These are phyloP conservation scores for Busseola fusca DNA, from an alignment of 2,888 invertebrate genomes.

Conservation along the genomic window DNA sequence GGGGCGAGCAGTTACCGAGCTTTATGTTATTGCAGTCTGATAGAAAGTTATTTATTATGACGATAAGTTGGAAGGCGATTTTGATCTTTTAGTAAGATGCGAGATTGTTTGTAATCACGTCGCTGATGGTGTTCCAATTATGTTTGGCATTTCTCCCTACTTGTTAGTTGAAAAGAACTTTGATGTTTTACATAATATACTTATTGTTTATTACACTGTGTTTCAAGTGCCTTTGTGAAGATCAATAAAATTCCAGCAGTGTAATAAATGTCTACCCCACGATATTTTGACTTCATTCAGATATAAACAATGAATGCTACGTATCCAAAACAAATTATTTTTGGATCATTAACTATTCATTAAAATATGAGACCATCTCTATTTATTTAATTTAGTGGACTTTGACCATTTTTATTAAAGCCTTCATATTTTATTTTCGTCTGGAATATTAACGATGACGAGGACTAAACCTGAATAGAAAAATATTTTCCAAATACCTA, in stretches of 20 bases:
- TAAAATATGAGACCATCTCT: constrained; percentile 12
- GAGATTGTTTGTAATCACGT: constrained; percentile 13
- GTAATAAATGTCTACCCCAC: background rate
- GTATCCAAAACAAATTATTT: constrained; percentile 4
- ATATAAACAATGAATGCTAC: background rate
- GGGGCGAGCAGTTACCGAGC: constrained; percentile 25
- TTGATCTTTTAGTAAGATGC: constrained; percentile 20
- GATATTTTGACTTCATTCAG: background rate
- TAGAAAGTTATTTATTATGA: constrained; percentile 53
- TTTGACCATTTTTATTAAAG: constrained; percentile 2
- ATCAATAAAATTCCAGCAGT: background rate
- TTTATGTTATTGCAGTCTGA: constrained; percentile 56
- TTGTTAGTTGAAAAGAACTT: background rate
- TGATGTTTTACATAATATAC: background rate
- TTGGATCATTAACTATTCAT: constrained; percentile 29
- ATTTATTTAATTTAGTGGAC: constrained; percentile 8
- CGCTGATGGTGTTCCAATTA: constrained; percentile 5
- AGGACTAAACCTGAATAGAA: background rate
- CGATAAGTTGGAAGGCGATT: constrained; percentile 20
- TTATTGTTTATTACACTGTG: background rate
- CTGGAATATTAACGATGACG: no score
- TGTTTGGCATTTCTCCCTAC: no score
- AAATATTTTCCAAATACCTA: constrained; percentile 18
- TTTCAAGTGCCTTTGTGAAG: background rate
- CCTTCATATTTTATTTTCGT: background rate